These are phyloP conservation scores for Leucoraja ocellata DNA, from an alignment of 2,797 vertebrate genomes.

Conservation along the genomic window DNA sequence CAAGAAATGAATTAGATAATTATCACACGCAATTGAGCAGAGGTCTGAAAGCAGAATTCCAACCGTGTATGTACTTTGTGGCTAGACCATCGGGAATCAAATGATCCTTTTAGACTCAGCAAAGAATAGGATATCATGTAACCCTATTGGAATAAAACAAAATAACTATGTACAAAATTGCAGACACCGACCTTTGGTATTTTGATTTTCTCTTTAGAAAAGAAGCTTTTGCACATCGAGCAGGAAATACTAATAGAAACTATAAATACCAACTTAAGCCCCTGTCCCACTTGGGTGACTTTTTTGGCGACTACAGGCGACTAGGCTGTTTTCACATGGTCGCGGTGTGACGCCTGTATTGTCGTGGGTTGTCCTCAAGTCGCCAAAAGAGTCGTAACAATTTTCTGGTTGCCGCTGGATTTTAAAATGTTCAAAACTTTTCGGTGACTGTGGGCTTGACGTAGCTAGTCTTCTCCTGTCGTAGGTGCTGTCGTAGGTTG, in stretches of 20 bases:
- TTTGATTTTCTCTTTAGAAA: neutral
- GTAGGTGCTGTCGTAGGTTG: too few relatives aligned
- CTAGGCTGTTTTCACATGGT: too few relatives aligned
- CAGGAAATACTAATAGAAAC: neutral
- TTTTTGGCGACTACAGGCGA: too few relatives aligned
- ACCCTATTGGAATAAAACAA: neutral
- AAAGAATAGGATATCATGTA: neutral
- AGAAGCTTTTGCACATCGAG: neutral
- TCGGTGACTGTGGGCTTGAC: too few relatives aligned
- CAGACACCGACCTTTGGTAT: neutral
- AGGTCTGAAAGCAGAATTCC: neutral
- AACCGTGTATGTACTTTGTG: neutral
- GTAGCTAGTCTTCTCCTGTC: too few relatives aligned
- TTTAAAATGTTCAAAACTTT: too few relatives aligned
- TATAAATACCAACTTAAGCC: neutral
- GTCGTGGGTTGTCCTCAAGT: too few relatives aligned
- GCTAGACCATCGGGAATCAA: neutral
- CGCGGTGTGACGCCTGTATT: too few relatives aligned
- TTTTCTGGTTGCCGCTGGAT: too few relatives aligned
- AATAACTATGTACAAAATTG: neutral
- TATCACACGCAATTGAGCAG: neutral
- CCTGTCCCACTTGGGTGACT: too few relatives aligned
- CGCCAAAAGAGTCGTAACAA: too few relatives aligned
- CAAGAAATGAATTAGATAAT: neutral
- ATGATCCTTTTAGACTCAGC: neutral